phyloP scores from a whole-genome alignment of 2,797 vertebrate species.

The Cirrhinus mrigala region DNA sequence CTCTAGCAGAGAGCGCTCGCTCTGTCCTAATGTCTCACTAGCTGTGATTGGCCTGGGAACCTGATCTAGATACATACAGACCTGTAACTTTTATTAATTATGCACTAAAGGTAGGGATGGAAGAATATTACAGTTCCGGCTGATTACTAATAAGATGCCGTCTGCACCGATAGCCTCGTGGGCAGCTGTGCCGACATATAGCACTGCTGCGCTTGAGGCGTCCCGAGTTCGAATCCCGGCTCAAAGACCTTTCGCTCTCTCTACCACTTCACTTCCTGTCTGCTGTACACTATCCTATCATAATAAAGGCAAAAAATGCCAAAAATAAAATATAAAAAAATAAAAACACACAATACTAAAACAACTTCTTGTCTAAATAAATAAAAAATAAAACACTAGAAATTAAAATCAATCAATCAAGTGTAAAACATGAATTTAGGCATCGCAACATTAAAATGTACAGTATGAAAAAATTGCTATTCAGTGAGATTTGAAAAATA shows the following conservation, averaged over 20 bases:
- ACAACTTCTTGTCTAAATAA: background rate
- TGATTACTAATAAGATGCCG: background rate
- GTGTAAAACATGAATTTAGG: background rate
- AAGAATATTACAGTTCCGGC: background rate
- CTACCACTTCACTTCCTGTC: too few species aligned
- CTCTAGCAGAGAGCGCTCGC: background rate
- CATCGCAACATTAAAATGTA: background rate
- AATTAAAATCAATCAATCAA: background rate
- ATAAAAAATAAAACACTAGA: background rate
- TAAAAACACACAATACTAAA: background rate
- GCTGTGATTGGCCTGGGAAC: conserved; percentile 4
- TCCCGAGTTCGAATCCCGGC: too few species aligned
- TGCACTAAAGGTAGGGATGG: background rate
- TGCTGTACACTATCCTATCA: too few species aligned
- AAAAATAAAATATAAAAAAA: too few species aligned
- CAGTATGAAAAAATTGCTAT: too few species aligned
- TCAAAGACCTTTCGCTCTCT: too few species aligned
- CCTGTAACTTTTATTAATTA: conserved; percentile 7
- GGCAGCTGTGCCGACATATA: too few species aligned
- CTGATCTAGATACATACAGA: background rate
- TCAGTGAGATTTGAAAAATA: too few species aligned
- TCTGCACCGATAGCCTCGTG: too few species aligned
- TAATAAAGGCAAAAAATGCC: too few species aligned
- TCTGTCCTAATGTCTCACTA: background rate
- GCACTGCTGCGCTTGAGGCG: too few species aligned